Evolutionary conservation across 2,888 invertebrate genomes (phyloP).

Genomic region (Dugesia japonica): DNA sequence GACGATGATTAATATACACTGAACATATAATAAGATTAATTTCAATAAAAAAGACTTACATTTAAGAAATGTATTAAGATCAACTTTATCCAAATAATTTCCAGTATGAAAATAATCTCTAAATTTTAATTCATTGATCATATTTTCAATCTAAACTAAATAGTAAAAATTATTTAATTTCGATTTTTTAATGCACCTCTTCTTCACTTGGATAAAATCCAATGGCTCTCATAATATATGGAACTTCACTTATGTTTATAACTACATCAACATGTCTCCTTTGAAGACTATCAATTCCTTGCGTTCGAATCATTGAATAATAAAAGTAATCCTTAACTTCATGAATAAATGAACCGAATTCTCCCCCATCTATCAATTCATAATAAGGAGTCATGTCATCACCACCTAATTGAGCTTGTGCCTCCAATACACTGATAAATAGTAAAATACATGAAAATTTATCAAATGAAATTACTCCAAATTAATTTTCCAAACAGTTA

Average conservation of each 20-base stretch:
- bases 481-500: constrained; percentile 52
- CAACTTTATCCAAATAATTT: constrained; percentile 51
- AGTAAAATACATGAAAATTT: neutral
- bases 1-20: constrained; percentile 48
- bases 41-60: constrained; percentile 38
- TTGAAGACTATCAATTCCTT: constrained; percentile 57
- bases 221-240: constrained; percentile 60
- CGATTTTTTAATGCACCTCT: constrained; percentile 52
- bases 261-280: constrained; percentile 54
- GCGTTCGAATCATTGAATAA: constrained; percentile 57
- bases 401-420: constrained; percentile 45
- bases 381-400: constrained; percentile 55
- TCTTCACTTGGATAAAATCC: constrained; percentile 62
- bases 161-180: neutral
- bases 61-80: constrained; percentile 52
- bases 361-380: constrained; percentile 58
- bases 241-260: constrained; percentile 57
- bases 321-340: constrained; percentile 63
- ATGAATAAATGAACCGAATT: constrained; percentile 57
- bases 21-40: constrained; percentile 25
- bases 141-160: constrained; percentile 45
- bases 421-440: constrained; percentile 42
- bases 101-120: constrained; percentile 50
- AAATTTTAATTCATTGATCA: constrained; percentile 48
- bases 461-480: neutral